phyloP scores from a whole-genome alignment of 1,140 invertebrate species.

The Trachymyrmex septentrionalis region DNA sequence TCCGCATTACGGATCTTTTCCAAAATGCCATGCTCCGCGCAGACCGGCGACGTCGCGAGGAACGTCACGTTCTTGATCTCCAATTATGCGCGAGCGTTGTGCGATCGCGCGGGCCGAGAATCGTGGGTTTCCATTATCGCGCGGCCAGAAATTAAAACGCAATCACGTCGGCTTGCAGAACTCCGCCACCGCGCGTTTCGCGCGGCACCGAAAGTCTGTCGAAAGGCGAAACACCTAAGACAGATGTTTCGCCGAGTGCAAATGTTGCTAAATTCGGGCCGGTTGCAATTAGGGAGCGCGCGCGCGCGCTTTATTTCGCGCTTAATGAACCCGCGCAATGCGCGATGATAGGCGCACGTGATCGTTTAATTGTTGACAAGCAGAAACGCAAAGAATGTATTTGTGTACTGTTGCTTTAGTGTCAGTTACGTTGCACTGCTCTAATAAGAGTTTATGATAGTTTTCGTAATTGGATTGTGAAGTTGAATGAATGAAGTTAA shows the following conservation, averaged over 20 bases:
- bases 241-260: constrained; percentile 58
- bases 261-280: constrained; percentile 61
- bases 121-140: constrained; percentile 54
- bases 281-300: constrained; percentile 48
- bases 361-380: constrained; percentile 61
- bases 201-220: constrained; percentile 54
- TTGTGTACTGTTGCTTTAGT: constrained; percentile 26
- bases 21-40: constrained; percentile 38
- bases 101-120: constrained; percentile 40
- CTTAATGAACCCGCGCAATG: constrained; percentile 47
- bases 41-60: constrained; percentile 21
- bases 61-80: constrained; percentile 61
- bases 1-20: constrained; percentile 44
- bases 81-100: constrained; percentile 53
- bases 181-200: constrained; percentile 26
- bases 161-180: constrained; percentile 62
- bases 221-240: constrained; percentile 61
- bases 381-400: constrained; percentile 57
- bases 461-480: constrained; percentile 41
- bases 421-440: constrained; percentile 41
- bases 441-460: constrained; percentile 40
- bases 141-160: constrained; percentile 61
- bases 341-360: constrained; percentile 58
- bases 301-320: constrained; percentile 29
- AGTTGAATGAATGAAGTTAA: constrained; percentile 52